Conservation (phyloP, 2,113 vertebrate species). For the Sclerurus mexicanus region DNA sequence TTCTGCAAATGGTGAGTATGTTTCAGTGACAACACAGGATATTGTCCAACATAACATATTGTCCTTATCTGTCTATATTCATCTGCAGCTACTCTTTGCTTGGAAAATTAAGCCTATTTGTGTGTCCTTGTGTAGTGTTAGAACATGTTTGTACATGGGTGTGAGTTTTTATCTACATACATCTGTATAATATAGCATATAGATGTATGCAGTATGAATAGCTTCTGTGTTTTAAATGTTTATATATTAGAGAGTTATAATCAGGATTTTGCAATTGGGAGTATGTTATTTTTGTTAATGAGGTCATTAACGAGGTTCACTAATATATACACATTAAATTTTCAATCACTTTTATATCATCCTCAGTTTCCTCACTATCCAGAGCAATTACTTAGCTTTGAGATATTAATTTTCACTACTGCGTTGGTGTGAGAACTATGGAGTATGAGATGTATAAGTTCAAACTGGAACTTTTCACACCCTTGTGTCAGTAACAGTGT, state of each 20-base stretch:
- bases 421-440: neutral
- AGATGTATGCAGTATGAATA: neutral
- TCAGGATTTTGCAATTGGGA: neutral
- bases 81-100: neutral
- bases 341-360: neutral
- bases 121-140: neutral
- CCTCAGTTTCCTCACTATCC: neutral
- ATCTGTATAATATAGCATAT: neutral
- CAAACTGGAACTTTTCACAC: neutral
- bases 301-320: neutral
- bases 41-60: neutral
- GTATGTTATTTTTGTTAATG: neutral
- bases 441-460: neutral
- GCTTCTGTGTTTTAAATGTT: neutral
- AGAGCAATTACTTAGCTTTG: neutral
- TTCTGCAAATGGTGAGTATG: constrained; percentile 95
- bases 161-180: neutral
- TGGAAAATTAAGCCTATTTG: neutral
- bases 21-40: neutral
- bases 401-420: neutral
- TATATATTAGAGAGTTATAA: neutral
- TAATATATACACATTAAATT: neutral
- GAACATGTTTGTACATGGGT: neutral
- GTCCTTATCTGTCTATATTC: neutral
- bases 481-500: neutral